phyloP scores from a whole-genome alignment of 1,140 invertebrate species.

The Meteorus sp. region DNA sequence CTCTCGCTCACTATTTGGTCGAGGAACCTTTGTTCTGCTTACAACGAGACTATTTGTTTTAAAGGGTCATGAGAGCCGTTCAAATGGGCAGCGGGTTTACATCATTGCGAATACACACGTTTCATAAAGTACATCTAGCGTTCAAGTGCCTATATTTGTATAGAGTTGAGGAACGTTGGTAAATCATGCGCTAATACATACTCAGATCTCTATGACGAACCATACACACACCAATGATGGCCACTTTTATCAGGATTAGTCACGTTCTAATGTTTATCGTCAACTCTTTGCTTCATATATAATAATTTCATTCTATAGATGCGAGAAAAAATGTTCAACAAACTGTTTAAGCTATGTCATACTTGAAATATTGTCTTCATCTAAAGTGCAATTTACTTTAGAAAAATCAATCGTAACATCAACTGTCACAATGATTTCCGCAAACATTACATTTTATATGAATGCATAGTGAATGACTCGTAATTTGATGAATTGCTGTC shows the following conservation, averaged over 20 bases:
- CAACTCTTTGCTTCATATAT: too few relatives aligned
- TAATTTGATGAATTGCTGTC: constrained; percentile 9
- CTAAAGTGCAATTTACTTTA: too few relatives aligned
- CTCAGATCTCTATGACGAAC: constrained; percentile 27
- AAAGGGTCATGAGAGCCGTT: constrained; percentile 42
- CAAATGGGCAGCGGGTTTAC: constrained; percentile 52
- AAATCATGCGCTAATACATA: constrained; percentile 44
- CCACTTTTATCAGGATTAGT: constrained; percentile 15
- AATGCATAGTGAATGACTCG: not conserved
- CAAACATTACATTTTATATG: constrained; percentile 3
- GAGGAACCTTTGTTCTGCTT: constrained; percentile 41
- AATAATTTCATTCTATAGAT: too few relatives aligned
- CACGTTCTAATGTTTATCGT: constrained; percentile 23
- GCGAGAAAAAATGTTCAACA: too few relatives aligned
- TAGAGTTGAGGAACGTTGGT: constrained; percentile 5
- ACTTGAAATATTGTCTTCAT: too few relatives aligned
- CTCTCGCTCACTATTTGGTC: too few relatives aligned
- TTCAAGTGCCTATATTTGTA: constrained; percentile 10
- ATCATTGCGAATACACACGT: constrained; percentile 38
- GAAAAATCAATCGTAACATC: not conserved
- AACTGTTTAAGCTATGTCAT: too few relatives aligned
- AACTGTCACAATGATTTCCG: constrained; percentile 9
- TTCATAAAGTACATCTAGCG: constrained; percentile 20
- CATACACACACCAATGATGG: constrained; percentile 3
- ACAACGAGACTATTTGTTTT: constrained; percentile 49